These are phyloP conservation scores for Lepus americanus DNA, from an alignment of 2,113 vertebrate species.

Conservation along the genomic window DNA sequence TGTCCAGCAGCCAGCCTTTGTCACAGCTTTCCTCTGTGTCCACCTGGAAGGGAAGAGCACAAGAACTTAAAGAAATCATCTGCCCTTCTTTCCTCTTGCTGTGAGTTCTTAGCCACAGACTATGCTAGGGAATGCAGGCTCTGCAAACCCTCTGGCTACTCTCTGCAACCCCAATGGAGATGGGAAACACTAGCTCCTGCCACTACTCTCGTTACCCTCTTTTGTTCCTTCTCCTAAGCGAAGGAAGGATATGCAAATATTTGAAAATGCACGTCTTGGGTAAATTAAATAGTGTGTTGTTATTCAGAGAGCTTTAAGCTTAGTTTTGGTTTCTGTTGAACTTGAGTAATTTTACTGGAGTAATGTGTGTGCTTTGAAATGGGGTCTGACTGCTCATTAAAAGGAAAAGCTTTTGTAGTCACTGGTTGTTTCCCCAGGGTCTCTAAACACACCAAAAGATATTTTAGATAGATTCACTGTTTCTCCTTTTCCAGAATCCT, in stretches of 20 bases:
- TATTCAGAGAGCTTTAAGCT: neutral
- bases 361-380: neutral
- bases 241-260: neutral
- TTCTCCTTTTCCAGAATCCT: neutral
- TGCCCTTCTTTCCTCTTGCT: neutral
- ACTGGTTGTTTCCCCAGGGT: neutral
- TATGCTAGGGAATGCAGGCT: rapidly evolving
- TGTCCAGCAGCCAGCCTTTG: neutral
- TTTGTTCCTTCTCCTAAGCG: neutral
- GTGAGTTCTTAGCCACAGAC: neutral
- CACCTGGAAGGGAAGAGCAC: neutral
- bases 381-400: neutral
- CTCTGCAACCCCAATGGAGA: neutral
- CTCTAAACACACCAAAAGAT: neutral
- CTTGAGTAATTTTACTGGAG: neutral
- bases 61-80: neutral
- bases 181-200: neutral
- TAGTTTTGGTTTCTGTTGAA: neutral
- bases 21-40: neutral
- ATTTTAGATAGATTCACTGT: neutral
- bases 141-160: neutral
- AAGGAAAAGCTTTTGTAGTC: neutral
- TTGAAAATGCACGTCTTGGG: neutral
- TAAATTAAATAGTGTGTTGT: neutral
- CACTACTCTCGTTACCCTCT: neutral